Conservation (phyloP, 1,140 invertebrate species). For the Nephila pilipes region DNA sequence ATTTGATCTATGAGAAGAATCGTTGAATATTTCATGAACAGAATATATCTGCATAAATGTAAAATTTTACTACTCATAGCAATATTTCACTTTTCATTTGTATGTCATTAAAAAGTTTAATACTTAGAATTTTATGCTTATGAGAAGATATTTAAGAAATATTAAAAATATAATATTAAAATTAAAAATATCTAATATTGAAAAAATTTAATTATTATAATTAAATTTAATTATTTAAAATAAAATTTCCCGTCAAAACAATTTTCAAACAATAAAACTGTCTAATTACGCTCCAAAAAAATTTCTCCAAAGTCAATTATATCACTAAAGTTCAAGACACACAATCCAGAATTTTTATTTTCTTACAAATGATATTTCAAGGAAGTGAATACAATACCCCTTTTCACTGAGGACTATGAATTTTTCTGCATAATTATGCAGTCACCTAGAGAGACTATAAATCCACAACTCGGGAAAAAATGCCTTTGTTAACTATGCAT, state of each 20-base stretch:
- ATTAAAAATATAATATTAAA: too few species aligned
- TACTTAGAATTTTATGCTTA: too few species aligned
- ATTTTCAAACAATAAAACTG: neutral
- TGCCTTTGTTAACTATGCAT: neutral
- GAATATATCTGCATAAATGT: too few species aligned
- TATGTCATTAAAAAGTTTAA: too few species aligned
- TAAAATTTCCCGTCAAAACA: neutral
- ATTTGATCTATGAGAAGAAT: too few species aligned
- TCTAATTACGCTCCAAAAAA: neutral
- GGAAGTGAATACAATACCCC: neutral
- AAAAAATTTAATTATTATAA: too few species aligned
- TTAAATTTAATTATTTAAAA: neutral
- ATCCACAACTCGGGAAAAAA: neutral
- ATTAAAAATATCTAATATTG: too few species aligned
- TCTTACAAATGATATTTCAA: neutral
- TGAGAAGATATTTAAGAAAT: too few species aligned
- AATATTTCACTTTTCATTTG: too few species aligned
- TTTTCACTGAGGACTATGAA: neutral
- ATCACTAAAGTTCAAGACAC: neutral
- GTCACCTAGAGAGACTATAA: neutral
- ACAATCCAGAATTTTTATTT: neutral
- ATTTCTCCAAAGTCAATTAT: neutral
- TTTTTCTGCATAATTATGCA: neutral
- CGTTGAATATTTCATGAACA: too few species aligned
- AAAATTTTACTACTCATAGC: too few species aligned